A percentile compares a stretch with the other conserved stretches of the same genome.
phyloP scores from a whole-genome alignment of 2,113 vertebrate genomes.

The Ondatra zibethicus region DNA sequence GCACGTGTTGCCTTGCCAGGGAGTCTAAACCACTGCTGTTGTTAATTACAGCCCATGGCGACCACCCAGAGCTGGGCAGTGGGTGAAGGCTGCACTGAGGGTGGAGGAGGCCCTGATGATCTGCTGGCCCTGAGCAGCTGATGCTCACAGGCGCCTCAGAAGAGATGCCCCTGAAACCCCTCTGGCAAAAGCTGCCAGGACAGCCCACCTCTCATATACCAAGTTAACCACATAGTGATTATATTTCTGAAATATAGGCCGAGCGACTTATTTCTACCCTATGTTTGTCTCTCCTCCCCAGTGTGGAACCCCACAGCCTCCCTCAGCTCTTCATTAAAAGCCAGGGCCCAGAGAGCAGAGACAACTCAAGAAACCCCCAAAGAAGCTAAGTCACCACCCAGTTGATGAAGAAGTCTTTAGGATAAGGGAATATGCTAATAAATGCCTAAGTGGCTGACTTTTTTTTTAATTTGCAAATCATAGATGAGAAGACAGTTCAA shows the following conservation, averaged over 20 bases:
- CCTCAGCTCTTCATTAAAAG: neutral
- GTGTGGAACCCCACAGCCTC: neutral
- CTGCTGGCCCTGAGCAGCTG: neutral
- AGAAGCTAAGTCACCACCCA: neutral
- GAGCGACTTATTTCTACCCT: neutral
- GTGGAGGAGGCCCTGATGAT: neutral
- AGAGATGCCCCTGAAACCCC: neutral
- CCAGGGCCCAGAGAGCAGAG: neutral
- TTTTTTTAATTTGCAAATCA: neutral
- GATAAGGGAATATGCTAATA: neutral
- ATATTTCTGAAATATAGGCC: neutral
- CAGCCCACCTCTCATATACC: neutral
- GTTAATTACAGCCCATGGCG: neutral
- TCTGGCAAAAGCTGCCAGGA: neutral
- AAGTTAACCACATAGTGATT: neutral
- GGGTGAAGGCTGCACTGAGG: neutral
- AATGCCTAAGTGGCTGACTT: neutral
- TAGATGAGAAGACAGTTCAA: neutral
- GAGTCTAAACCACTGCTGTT: neutral
- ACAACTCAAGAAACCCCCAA: neutral
- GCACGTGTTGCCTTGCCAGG: neutral
- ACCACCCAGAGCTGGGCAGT: neutral
- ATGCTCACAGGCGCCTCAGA: neutral
- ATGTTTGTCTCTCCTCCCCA: neutral
- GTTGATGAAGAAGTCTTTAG: neutral